A percentile compares a stretch with the other conserved stretches of the same genome.
phyloP scores from a whole-genome alignment of 1,140 invertebrate species.

The Pogonognathellus flavescens region DNA sequence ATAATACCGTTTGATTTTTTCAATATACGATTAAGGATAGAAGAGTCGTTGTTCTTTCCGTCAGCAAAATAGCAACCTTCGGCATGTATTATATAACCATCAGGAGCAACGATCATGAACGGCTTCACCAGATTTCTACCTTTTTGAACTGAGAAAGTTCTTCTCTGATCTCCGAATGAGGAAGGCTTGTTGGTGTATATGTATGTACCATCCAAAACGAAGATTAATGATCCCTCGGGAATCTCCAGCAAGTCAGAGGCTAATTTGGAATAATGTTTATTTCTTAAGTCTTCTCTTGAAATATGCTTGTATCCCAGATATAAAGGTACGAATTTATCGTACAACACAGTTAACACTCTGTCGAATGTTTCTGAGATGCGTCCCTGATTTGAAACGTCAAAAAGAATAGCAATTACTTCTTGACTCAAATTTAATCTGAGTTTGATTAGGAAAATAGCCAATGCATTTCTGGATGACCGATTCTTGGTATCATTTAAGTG shows the following conservation, averaged over 20 bases:
- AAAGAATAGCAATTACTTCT: neutral
- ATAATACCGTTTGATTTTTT: conserved; percentile 11
- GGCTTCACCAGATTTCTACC: conserved; percentile 59
- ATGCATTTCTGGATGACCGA: neutral
- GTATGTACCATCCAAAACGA: conserved; percentile 62
- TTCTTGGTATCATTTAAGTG: neutral
- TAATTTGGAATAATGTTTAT: neutral
- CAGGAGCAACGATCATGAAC: conserved; percentile 59
- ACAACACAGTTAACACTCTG: neutral
- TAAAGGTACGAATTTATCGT: neutral
- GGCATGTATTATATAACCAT: conserved; percentile 62
- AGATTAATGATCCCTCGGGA: neutral
- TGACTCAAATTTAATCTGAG: neutral
- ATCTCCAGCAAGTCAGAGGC: neutral
- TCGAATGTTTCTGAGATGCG: neutral
- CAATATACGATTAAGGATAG: conserved; percentile 43
- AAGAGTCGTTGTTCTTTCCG: conserved; percentile 64
- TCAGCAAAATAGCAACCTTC: conserved; percentile 63
- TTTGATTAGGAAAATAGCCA: neutral
- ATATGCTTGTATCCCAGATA: neutral
- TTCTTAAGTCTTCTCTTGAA: neutral
- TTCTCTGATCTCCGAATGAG: conserved; percentile 49
- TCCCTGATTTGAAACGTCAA: neutral
- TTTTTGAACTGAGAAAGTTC: conserved; percentile 63
- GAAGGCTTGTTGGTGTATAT: conserved; percentile 58